Evolutionary conservation across 2,113 vertebrate species (phyloP).

Genomic region (Etheostoma cragini): DNA sequence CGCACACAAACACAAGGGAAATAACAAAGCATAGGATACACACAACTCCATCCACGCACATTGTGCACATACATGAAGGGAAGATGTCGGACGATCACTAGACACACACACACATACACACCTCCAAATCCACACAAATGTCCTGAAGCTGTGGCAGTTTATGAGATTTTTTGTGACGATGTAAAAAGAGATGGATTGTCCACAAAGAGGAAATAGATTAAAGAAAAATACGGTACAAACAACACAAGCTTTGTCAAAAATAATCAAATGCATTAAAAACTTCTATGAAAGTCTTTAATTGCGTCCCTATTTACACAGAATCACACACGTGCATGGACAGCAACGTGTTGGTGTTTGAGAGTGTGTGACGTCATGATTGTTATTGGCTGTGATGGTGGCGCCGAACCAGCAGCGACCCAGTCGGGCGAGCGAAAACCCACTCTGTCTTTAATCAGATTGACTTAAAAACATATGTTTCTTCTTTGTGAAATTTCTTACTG

Average conservation of each 20-base stretch:
- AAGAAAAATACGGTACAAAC: neutral
- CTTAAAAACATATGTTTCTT: constrained; percentile 76
- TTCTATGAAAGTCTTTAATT: constrained; percentile 16
- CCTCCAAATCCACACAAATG: constrained; percentile 39
- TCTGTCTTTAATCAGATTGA: constrained; percentile 74
- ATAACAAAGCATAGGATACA: constrained; percentile 67
- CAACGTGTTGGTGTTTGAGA: constrained; percentile 14
- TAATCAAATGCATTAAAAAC: constrained; percentile 10
- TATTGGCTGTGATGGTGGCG: constrained; percentile 74
- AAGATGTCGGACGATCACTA: neutral
- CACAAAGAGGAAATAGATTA: constrained; percentile 3
- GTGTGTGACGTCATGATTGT: constrained; percentile 46
- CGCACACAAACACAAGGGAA: constrained; percentile 78
- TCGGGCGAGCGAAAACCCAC: constrained; percentile 32
- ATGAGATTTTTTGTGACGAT: constrained; percentile 34
- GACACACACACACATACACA: neutral
- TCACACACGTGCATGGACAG: constrained; percentile 17
- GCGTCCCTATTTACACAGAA: constrained; percentile 9
- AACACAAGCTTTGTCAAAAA: neutral
- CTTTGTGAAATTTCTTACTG: constrained; percentile 80
- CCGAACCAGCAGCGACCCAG: constrained; percentile 52
- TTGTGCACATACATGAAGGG: constrained; percentile 47
- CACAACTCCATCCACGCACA: constrained; percentile 20
- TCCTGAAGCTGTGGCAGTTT: constrained; percentile 48
- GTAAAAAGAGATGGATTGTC: constrained; percentile 35